Percentiles rank a stretch among this genome's conserved stretches.
These are phyloP conservation scores for Malurus splendens DNA, from an alignment of 2,797 vertebrate genomes.

Conservation along the genomic window DNA sequence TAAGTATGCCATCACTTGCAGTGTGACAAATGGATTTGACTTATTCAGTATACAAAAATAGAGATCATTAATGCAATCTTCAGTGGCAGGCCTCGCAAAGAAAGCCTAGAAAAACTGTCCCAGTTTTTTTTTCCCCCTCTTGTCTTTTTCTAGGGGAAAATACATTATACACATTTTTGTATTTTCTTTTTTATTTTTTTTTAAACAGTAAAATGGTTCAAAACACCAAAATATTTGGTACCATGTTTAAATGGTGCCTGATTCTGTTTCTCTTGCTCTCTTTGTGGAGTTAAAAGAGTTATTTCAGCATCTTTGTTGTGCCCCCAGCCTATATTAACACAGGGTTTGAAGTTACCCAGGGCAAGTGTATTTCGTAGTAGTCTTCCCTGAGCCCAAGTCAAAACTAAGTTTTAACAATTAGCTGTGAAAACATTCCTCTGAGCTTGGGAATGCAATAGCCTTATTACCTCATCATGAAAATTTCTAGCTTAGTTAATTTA, in stretches of 20 bases:
- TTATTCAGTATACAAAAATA: constrained; percentile 99
- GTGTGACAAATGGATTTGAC: constrained; percentile 99
- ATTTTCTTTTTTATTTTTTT: not conserved
- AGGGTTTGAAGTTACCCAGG: constrained; percentile 82
- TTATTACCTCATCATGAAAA: constrained; percentile 81
- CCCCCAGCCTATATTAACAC: constrained; percentile 70
- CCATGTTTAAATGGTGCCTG: constrained; percentile 8
- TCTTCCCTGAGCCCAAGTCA: constrained; percentile 79
- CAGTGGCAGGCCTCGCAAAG: constrained; percentile 78
- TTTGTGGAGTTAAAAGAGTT: constrained; percentile 54
- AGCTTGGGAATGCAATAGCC: constrained; percentile 73
- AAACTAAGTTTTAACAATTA: constrained; percentile 82
- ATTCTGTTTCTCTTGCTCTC: constrained; percentile 25
- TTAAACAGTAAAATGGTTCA: constrained; percentile 11
- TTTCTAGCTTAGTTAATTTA: constrained; percentile 87
- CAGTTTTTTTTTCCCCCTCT: constrained; percentile 42
- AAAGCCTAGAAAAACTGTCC: constrained; percentile 74
- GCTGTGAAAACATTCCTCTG: constrained; percentile 72
- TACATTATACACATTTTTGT: constrained; percentile 31
- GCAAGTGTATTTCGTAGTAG: constrained; percentile 79
- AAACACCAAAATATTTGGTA: constrained; percentile 19
- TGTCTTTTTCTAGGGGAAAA: constrained; percentile 65
- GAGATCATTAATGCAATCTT: constrained; percentile 97
- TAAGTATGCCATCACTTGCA: constrained; percentile 99
- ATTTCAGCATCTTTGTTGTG: constrained; percentile 57